These are phyloP conservation scores for Tetheella fluctuosa DNA, from an alignment of 2,888 invertebrate genomes.

Conservation along the genomic window DNA sequence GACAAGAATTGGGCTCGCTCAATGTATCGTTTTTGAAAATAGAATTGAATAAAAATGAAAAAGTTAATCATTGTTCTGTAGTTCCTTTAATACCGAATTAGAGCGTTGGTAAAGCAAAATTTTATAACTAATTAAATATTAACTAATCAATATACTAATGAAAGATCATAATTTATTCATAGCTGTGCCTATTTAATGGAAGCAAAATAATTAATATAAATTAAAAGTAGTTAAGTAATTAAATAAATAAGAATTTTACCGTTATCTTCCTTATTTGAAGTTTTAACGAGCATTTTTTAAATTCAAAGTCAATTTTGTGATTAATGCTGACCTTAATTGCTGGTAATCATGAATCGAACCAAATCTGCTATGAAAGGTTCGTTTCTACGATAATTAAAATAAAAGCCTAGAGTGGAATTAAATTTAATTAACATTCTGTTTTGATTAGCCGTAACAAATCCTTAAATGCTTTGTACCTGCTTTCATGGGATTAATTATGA, in stretches of 20 bases:
- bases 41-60: not conserved
- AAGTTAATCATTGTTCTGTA: too few relatives aligned
- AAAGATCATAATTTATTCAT: not conserved
- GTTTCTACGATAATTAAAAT: constrained; percentile 35
- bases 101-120: not conserved
- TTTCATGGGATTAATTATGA: constrained; percentile 26
- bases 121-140: too few relatives aligned
- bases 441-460: constrained; percentile 49
- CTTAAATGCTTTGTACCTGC: constrained; percentile 40
- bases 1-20: not conserved
- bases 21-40: constrained; percentile 28
- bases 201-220: not conserved
- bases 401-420: constrained; percentile 44
- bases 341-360: not conserved
- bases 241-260: constrained; percentile 25
- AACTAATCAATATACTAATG: too few relatives aligned
- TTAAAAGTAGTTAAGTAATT: not conserved
- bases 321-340: not conserved
- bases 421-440: constrained; percentile 45
- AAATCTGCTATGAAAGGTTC: not conserved
- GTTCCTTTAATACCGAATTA: not conserved
- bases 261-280: constrained; percentile 31
- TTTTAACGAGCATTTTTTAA: constrained; percentile 16
- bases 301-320: constrained; percentile 1
- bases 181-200: not conserved